Evolutionary conservation across 2,797 vertebrate species (phyloP), one percentile per base, ranked within the genome.

Genomic region (Sebastes umbrosus): DNA sequence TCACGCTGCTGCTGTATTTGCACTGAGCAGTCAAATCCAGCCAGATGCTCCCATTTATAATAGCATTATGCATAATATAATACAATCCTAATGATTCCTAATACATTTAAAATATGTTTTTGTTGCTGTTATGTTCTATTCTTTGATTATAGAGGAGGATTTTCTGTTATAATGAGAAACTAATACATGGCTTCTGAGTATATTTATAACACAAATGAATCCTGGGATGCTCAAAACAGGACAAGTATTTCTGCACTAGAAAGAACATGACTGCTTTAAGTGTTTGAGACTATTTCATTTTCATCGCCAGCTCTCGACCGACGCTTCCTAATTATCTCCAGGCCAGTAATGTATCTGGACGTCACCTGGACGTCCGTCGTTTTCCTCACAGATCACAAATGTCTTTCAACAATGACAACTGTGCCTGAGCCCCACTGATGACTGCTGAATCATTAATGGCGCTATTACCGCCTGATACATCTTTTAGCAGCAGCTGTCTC

Each of bases 401-500:
- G 73, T 87, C 84, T 87, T 83, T 86, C 79, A 86, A 73, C 90
- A 68, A 11, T 84, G 87, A 90, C 83, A 70, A 75, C 76, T 84
- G 77, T 69, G 62, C 77, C 84, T 8, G 75, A 75, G 79, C 65
- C 74, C n/a, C 32, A 11, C 76, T 71, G 88, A 90, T 83, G 83
- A 85, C 82, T 83, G 73, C 72, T 92, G 84, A 93, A 92, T 93
- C 89, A 83, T 94, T 93, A 71, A 93, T 91, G 84, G 31, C 22
- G 11, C 91, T 70, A 84, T 93, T 92, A 92, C 88, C 32, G 84
- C 71, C 81, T 34, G 67, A 86, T 90, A 69, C 83, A 70, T 92
- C 82, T 93, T 87, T 87, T 32, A 87, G 79, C 66, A 82, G 83
- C 46, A 43, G 66, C 67, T 13, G 50, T 74, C 73, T 91, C 83